Evolutionary conservation across 2,888 invertebrate species (phyloP).

Genomic region (Catonia carolina): DNA sequence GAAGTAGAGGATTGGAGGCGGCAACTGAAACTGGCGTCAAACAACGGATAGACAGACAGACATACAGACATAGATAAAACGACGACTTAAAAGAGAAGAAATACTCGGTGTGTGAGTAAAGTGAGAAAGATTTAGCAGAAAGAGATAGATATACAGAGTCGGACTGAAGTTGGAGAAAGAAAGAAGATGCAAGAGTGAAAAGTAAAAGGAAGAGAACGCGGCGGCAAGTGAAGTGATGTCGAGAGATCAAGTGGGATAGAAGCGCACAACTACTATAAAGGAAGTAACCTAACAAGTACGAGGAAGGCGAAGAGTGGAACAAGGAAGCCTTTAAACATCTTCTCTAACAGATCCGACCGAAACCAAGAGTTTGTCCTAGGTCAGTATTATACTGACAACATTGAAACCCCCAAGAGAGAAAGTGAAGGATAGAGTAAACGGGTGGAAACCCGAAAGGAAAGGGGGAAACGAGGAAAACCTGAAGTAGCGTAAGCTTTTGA

Average conservation of each 20-base stretch:
- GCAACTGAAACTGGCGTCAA: no score
- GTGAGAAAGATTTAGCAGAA: no score
- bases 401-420: background rate
- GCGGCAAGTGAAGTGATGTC: slow-evolving; percentile 17
- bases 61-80: no score
- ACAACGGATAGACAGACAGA: background rate
- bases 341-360: no score
- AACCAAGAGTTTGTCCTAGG: background rate
- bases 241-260: background rate
- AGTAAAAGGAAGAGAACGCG: slow-evolving; percentile 23
- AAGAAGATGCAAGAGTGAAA: no score
- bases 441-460: background rate
- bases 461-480: background rate
- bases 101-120: no score
- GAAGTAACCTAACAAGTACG: slow-evolving; percentile 20
- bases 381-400: background rate
- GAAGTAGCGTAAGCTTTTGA: background rate
- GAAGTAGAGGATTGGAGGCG: no score
- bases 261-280: slow-evolving; percentile 20
- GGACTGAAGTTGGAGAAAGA: no score
- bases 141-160: no score
- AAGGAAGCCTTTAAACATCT: no score
- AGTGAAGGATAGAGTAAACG: background rate
- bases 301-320: slow-evolving; percentile 17
- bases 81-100: no score